phyloP scores from a whole-genome alignment of 2,888 invertebrate genomes.

The Orgyia antiqua region DNA sequence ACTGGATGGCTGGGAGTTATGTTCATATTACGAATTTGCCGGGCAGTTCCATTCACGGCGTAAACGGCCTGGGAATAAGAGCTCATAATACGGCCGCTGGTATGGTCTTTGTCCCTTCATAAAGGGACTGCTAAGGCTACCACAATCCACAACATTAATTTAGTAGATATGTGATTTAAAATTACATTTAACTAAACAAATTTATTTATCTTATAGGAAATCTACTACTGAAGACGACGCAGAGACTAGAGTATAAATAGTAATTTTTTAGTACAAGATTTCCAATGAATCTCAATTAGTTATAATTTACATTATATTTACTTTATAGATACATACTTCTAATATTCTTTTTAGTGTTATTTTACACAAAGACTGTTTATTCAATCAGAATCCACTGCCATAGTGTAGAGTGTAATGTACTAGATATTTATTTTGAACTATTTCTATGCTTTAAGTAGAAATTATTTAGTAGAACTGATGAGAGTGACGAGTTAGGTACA shows the following conservation, averaged over 20 bases:
- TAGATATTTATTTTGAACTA: constrained; percentile 32
- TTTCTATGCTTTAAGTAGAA: constrained; percentile 50
- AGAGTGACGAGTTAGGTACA: constrained; percentile 9
- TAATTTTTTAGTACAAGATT: constrained; percentile 58
- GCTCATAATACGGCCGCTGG: too few relatives aligned
- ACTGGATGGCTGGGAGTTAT: too few relatives aligned
- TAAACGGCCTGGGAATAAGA: too few relatives aligned
- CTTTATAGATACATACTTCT: too few relatives aligned
- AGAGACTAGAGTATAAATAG: constrained; percentile 66
- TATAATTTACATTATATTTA: constrained; percentile 47
- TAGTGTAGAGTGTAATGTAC: constrained; percentile 52
- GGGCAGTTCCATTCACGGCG: too few relatives aligned
- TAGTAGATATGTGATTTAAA: too few relatives aligned
- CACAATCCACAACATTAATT: too few relatives aligned
- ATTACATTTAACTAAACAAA: too few relatives aligned
- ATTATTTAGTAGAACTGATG: constrained; percentile 22
- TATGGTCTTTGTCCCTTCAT: too few relatives aligned
- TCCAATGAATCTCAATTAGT: constrained; percentile 76
- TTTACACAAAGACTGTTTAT: constrained; percentile 64
- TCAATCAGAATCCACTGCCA: constrained; percentile 70
- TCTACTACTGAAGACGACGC: constrained; percentile 78
- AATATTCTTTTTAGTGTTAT: constrained; percentile 36
- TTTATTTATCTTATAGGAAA: constrained; percentile 72
- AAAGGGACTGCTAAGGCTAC: too few relatives aligned
- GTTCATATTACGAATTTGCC: too few relatives aligned